A percentile compares a stretch with the other conserved stretches of the same genome.
These are phyloP conservation scores for Melanchra persicariae DNA, from an alignment of 2,888 invertebrate species.

Conservation along the genomic window DNA sequence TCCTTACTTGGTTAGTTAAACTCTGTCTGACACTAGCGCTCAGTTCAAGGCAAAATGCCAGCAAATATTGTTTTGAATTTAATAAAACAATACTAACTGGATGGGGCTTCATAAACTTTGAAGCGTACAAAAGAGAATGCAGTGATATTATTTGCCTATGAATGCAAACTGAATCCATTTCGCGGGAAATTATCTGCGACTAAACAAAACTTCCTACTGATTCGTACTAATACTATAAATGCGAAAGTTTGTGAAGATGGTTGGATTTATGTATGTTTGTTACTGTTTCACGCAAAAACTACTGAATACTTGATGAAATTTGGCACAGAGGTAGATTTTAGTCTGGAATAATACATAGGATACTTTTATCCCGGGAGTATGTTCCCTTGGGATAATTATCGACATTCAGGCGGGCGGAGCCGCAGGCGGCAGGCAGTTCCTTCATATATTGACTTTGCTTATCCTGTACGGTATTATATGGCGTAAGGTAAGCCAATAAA, in stretches of 20 bases:
- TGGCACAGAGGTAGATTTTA: too few relatives aligned
- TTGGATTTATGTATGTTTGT: too few relatives aligned
- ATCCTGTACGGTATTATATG: neutral
- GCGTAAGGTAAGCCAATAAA: neutral
- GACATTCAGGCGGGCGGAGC: too few relatives aligned
- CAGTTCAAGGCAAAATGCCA: slow-evolving; percentile 38
- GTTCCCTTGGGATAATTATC: too few relatives aligned
- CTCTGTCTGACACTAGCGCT: slow-evolving; percentile 36
- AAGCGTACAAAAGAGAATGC: neutral
- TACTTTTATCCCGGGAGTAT: too few relatives aligned
- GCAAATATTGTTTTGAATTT: slow-evolving; percentile 28
- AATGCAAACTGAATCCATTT: neutral
- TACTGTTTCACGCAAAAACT: too few relatives aligned
- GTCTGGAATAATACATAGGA: too few relatives aligned
- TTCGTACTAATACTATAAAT: too few relatives aligned
- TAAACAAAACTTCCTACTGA: neutral
- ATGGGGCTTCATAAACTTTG: slow-evolving; percentile 4
- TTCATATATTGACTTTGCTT: neutral
- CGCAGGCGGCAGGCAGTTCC: too few relatives aligned
- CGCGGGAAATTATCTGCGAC: neutral
- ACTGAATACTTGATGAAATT: too few relatives aligned
- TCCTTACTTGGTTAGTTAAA: slow-evolving; percentile 28
- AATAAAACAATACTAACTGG: slow-evolving; percentile 32
- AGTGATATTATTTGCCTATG: slow-evolving; percentile 10
- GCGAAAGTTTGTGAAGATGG: too few relatives aligned